Base-by-base conservation (phyloP, 2,888 invertebrate genomes). In the Elegia similella region DNA sequence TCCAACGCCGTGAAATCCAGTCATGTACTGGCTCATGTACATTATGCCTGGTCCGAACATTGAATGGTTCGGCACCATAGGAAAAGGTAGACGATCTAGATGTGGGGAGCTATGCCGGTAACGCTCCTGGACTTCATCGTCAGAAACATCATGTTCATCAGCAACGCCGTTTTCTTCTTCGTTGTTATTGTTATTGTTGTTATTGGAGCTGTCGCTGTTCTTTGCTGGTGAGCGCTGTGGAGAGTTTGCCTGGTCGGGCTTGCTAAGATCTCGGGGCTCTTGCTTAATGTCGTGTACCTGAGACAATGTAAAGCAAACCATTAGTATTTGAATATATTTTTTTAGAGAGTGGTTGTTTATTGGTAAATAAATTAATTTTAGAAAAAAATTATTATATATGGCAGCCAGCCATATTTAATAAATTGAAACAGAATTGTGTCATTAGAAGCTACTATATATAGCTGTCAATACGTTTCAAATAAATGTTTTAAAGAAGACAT, bases 1-100 rank as follows among this genome's bases (percentile, higher is more conserved):
- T 1, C 88, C 87, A 0, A 93, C 93, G 59, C 93, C 92, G 34
- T 93, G 93, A 64, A 92, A 88, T 8, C 91, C 86, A 62, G 82
- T 78, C 93, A 97, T 95, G 80, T 97, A 97, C 78, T 96, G 96
- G 72, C 96, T 96, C 97, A 97, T 97, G 78, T 97, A 97, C 96
- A 97, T 96, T 66, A 97, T 96, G 59, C 96, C 96, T 70, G 97
- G 97, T 55, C 96, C 95, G 78, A 97, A 97, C 96, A 97, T 96
- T 0, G 96, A 95, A 57, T 90, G 90, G 79, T 96, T 96, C 54
- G 96, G 96, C 42, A 97, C 95, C 87, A 97, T 93, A 1, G 97
- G 96, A 78, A 97, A 96, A 13, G 93, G 92, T 57, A 92, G 85
- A 55, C 92, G 93, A 59, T 93, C 90, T 12, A 91, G 75, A 59